Percentiles rank a stretch among this genome's conserved stretches.
Evolutionary conservation across 2,888 invertebrate species (phyloP).

Genomic region (Agrenia bidenticulata): DNA sequence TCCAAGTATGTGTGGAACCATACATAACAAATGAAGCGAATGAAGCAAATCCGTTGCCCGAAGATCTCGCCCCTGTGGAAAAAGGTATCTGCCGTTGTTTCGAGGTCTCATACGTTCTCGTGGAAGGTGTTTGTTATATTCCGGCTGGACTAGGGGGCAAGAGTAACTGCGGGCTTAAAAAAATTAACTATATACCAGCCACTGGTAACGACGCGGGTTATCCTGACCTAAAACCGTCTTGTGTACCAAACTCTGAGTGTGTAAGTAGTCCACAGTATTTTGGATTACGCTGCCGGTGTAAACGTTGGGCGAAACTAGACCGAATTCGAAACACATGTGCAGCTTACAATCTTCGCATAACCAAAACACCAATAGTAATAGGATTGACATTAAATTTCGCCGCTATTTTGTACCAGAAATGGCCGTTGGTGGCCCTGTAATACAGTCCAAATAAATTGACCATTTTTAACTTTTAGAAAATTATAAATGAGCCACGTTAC

Average conservation of each 20-base stretch:
- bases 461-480: too few relatives aligned
- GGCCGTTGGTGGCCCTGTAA: too few relatives aligned
- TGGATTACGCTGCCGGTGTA: neutral
- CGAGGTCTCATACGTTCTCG: slow-evolving; percentile 20
- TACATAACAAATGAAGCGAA: neutral
- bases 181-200: neutral
- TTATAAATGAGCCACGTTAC: too few relatives aligned
- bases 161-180: neutral
- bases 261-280: neutral
- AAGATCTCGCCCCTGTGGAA: neutral
- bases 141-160: neutral
- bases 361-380: too few relatives aligned
- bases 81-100: slow-evolving; percentile 26
- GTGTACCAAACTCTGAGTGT: neutral
- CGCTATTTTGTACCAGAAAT: too few relatives aligned
- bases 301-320: neutral
- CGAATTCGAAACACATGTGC: too few relatives aligned
- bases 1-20: slow-evolving; percentile 24
- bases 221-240: neutral
- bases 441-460: too few relatives aligned
- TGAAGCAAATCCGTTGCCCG: too few relatives aligned
- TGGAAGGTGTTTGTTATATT: neutral
- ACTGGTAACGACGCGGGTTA: neutral
- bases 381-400: too few relatives aligned
- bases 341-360: too few relatives aligned